These are phyloP conservation scores for Smittia aterrima DNA, from an alignment of 2,888 invertebrate species.

Conservation along the genomic window DNA sequence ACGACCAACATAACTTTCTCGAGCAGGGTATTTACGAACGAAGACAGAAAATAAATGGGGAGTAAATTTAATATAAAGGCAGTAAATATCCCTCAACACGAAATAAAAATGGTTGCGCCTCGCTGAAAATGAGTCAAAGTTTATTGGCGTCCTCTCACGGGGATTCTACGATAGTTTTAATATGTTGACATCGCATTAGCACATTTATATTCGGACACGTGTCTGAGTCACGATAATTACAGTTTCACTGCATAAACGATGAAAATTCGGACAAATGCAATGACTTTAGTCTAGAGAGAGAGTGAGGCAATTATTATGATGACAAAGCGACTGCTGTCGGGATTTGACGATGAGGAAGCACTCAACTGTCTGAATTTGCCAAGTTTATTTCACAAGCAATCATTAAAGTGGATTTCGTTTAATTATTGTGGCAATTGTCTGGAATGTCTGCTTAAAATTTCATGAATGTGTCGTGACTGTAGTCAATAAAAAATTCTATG, in stretches of 20 bases:
- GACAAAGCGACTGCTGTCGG: not conserved
- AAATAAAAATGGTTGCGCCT: slow-evolving; percentile 9
- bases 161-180: slow-evolving; percentile 1
- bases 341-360: not conserved
- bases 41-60: slow-evolving; percentile 21
- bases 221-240: not conserved
- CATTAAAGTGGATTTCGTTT: not conserved
- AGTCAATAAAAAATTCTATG: not conserved
- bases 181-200: slow-evolving; percentile 6
- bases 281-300: not conserved
- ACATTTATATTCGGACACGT: slow-evolving; percentile 24
- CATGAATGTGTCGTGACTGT: not conserved
- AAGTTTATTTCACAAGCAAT: not conserved
- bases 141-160: not conserved
- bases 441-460: not conserved
- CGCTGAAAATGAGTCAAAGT: not conserved
- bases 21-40: not conserved
- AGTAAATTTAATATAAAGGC: slow-evolving; percentile 33
- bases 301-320: not conserved
- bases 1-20: not conserved
- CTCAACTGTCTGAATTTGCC: not conserved
- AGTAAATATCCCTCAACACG: slow-evolving; percentile 13
- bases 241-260: not conserved
- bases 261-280: not conserved
- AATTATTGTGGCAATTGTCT: not conserved